Evolutionary conservation across 2,797 vertebrate genomes (phyloP).

Genomic region (Hippocampus kuda): DNA sequence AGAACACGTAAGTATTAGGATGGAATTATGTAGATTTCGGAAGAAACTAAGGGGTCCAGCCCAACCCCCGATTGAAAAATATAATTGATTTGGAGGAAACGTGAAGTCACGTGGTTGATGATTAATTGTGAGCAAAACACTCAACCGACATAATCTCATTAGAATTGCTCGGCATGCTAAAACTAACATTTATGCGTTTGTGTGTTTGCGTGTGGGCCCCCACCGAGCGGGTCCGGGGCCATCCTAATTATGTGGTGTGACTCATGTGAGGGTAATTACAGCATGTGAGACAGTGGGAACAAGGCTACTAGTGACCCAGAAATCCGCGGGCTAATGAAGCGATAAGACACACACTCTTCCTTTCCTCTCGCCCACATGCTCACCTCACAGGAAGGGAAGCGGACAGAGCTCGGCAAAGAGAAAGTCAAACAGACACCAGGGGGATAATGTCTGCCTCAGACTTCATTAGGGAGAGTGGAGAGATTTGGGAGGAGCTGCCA

Average conservation of each 20-base stretch:
- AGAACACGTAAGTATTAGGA: neutral
- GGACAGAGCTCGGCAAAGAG: conserved; percentile 12
- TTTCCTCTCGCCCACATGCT: conserved; percentile 9
- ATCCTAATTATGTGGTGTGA: conserved; percentile 52
- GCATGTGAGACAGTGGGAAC: conserved; percentile 42
- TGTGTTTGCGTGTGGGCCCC: conserved; percentile 25
- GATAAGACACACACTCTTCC: conserved; percentile 23
- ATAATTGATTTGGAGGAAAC: neutral
- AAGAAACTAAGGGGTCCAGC: neutral
- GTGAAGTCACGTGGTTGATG: conserved; percentile 4
- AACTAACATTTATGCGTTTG: conserved; percentile 44
- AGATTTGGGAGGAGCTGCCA: conserved; percentile 50
- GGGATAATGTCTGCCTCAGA: conserved; percentile 45
- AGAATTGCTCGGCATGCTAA: conserved; percentile 44
- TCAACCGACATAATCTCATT: conserved; percentile 58
- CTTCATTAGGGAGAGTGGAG: conserved; percentile 40
- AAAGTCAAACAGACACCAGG: conserved; percentile 27
- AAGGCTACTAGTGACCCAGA: conserved; percentile 52
- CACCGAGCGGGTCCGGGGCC: conserved; percentile 19
- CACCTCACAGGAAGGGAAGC: conserved; percentile 16
- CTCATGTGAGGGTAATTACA: conserved; percentile 58
- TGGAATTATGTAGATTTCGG: neutral
- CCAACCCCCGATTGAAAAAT: neutral
- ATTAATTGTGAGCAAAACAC: conserved; percentile 38
- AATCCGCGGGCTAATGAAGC: conserved; percentile 43